These are phyloP conservation scores for Diabrotica virgifera DNA, from an alignment of 1,140 invertebrate genomes.

Conservation along the genomic window DNA sequence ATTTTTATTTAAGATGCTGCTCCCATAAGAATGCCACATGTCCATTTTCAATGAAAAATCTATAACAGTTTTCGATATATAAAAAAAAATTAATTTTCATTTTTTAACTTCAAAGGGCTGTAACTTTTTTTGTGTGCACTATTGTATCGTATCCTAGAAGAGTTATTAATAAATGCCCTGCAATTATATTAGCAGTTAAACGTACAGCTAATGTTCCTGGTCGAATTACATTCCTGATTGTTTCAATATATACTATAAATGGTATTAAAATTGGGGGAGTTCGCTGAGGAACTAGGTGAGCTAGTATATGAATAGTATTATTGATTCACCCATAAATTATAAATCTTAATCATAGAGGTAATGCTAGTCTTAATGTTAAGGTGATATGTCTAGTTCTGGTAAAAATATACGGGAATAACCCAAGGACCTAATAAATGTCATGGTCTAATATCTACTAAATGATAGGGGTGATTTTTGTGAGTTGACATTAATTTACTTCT, in stretches of 20 bases:
- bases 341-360: conserved; percentile 60
- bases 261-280: conserved; percentile 56
- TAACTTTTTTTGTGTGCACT: too few relatives aligned
- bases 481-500: conserved; percentile 50
- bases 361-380: conserved; percentile 53
- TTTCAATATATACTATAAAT: conserved; percentile 59
- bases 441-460: conserved; percentile 56
- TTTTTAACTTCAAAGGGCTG: too few relatives aligned
- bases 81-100: too few relatives aligned
- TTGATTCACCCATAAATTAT: conserved; percentile 59
- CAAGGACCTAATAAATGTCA: conserved; percentile 56
- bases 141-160: too few relatives aligned
- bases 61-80: too few relatives aligned
- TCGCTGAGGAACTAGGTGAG: conserved; percentile 59
- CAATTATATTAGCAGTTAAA: conserved; percentile 67
- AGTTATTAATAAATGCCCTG: conserved; percentile 58
- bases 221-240: conserved; percentile 61
- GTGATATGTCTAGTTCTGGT: conserved; percentile 58
- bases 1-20: too few relatives aligned
- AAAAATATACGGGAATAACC: conserved; percentile 67
- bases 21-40: too few relatives aligned
- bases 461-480: conserved; percentile 51
- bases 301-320: conserved; percentile 56
- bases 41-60: too few relatives aligned
- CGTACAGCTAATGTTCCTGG: conserved; percentile 62